phyloP scores from a whole-genome alignment of 2,797 vertebrate species.

The Mycteria americana region DNA sequence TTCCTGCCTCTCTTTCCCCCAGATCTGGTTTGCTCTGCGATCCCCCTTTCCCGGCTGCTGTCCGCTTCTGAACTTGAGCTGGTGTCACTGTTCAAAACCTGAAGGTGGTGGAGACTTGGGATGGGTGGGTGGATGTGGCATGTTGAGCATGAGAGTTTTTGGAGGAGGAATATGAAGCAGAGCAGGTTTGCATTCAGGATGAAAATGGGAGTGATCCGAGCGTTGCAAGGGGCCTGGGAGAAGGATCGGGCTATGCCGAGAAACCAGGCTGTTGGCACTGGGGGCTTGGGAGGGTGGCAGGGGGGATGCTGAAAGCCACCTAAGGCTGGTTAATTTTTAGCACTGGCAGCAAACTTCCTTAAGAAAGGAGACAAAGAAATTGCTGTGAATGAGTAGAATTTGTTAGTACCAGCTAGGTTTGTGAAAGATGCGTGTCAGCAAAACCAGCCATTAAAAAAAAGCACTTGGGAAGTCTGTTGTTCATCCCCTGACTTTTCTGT shows the following conservation, averaged over 20 bases:
- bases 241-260: not conserved
- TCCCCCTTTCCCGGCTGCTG: not conserved
- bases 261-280: not conserved
- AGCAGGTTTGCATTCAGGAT: not conserved
- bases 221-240: not conserved
- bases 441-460: not conserved
- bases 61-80: rapidly evolving
- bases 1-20: not conserved
- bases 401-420: not conserved
- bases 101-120: not conserved
- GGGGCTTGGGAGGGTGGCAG: not conserved
- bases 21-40: not conserved
- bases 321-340: not conserved
- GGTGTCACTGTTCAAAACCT: not conserved
- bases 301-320: not conserved
- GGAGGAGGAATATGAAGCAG: conserved; percentile 22
- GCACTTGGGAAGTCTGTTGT: not conserved
- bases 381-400: not conserved
- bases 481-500: not conserved
- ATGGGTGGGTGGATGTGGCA: not conserved
- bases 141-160: conserved; percentile 2
- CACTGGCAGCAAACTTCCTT: not conserved
- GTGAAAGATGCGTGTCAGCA: not conserved
- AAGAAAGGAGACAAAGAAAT: not conserved
- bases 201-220: not conserved